Conservation (phyloP, 2,888 invertebrate species). For the Chironomus tentans region DNA sequence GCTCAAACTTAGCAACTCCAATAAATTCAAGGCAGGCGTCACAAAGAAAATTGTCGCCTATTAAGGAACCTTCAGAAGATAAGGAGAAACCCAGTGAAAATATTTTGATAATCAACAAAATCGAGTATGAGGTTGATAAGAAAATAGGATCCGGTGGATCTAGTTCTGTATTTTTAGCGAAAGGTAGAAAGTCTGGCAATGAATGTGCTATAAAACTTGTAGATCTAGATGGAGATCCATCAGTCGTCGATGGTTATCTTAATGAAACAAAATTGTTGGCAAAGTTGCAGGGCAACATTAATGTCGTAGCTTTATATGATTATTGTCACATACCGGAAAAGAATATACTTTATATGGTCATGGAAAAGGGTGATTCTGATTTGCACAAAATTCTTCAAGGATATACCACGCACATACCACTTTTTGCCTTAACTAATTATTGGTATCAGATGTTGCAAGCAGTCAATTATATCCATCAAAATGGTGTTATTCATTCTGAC, state of each 20-base stretch:
- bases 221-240: conserved; percentile 62
- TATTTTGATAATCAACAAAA: conserved; percentile 52
- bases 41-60: conserved; percentile 21
- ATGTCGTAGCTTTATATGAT: conserved; percentile 76
- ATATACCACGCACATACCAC: conserved; percentile 51
- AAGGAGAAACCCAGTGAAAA: conserved; percentile 29
- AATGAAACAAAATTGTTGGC: conserved; percentile 81
- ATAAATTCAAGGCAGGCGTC: conserved; percentile 32
- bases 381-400: conserved; percentile 65
- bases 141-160: conserved; percentile 83
- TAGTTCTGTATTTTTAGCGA: conserved; percentile 59
- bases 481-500: conserved; percentile 92
- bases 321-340: conserved; percentile 65
- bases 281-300: conserved; percentile 69
- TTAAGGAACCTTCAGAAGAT: conserved; percentile 20
- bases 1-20: conserved; percentile 35
- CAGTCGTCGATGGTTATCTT: conserved; percentile 65
- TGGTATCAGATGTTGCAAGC: conserved; percentile 92
- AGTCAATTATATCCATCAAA: conserved; percentile 81
- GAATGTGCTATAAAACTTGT: conserved; percentile 62
- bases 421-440: conserved; percentile 74
- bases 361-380: conserved; percentile 91
- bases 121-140: conserved; percentile 62
- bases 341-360: conserved; percentile 67
- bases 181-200: conserved; percentile 33